Base-by-base conservation (phyloP, 2,797 vertebrate genomes). In the Enteromius trimaculatus region DNA sequence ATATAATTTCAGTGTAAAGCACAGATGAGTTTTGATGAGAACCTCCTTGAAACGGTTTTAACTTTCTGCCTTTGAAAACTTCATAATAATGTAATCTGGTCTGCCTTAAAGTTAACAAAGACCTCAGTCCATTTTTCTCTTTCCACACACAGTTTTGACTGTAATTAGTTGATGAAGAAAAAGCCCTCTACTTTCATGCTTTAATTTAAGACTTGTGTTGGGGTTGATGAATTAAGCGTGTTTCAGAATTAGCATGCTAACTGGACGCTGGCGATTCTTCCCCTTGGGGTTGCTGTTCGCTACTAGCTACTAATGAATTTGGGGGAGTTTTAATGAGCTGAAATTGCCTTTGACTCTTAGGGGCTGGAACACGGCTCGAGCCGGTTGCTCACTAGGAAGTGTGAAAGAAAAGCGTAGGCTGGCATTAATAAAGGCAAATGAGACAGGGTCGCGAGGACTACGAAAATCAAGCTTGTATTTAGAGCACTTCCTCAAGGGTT, bases 321-420 rank as follows among this genome's bases (percentile, higher is more conserved):
- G 79, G 53, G 70, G 42, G 44, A 81, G 77, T 82, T 87, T 80
- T 80, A 87, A 87, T 85, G 83, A 87, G 83, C 55, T 68, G 70
- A 82, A 69, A 82, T 85, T 76, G 74, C 68, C 83, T 82, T 80
- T 84, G 82, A 81, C 83, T 81, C 82, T 84, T 64, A 53, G 47
- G 66, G 78, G 66, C 55, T 60, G 7, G 21, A 29, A 49, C 16
- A 8, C 9, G 21, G 51, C 64, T 19, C n/a, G 49, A 79, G 70
- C 34, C 29, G 14, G 39, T 79, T 31, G 42, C 37, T 62, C 64
- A 77, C 49, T 44, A 58, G 53, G 70, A 49, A 42, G 68, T 81
- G 66, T 80, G 58, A 49, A 85, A 70, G 72, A 17, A 71, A 42
- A 81, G 71, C 19, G 34, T 42, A 29, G 72, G 62, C 65, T n/a